Evolutionary conservation across 2,113 vertebrate genomes (phyloP), one percentile per base, ranked within the genome.

Genomic region (Halcyon malimbica): DNA sequence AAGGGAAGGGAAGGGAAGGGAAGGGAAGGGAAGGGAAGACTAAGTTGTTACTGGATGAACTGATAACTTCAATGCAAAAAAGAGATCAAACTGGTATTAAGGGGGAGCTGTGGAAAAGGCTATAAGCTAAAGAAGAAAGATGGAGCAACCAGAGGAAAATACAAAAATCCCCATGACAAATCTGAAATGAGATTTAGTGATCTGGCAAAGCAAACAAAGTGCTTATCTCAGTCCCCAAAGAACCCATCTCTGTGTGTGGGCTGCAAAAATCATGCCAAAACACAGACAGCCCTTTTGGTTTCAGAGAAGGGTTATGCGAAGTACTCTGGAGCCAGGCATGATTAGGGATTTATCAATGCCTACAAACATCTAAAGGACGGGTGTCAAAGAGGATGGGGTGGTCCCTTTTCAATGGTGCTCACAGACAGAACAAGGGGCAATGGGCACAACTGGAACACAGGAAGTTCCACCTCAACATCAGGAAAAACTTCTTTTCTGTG

Each of bases 61-160:
- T 69, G 80, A 92, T 87, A 82, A 73, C 94, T 82, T 91, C 70
- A 89, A 71, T 93, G 83, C 35, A 84, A 95, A 87, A 92, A 54
- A 59, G 51, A 89, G 89, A 94, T 89, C 53, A 91, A 89, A 69
- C 2, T 85, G 74, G 74, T 41, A 67, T 89, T 95, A 93, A 33
- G 65, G 31, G 81, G 82, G 59, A 73, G 73, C 28, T 76, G n/a
- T n/a, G n/a, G 77, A 87, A 91, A 93, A 44, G 56, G n/a, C 39
- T 92, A n/a, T 31, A 75, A 77, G 35, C 64, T 84, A 57, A 63
- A 76, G 59, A 75, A 90, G 37, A 82, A 53, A 92, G 53, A 87
- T 13, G 0, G 3, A 75, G 57, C 24, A 84, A 87, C 13, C 37
- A 79, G 48, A 84, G 62, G 62, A 71, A 87, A 87, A 89, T 31